Evolutionary conservation across 2,888 invertebrate species (phyloP), one percentile per base, ranked within the genome.

Genomic region (Orthosia gothica): DNA sequence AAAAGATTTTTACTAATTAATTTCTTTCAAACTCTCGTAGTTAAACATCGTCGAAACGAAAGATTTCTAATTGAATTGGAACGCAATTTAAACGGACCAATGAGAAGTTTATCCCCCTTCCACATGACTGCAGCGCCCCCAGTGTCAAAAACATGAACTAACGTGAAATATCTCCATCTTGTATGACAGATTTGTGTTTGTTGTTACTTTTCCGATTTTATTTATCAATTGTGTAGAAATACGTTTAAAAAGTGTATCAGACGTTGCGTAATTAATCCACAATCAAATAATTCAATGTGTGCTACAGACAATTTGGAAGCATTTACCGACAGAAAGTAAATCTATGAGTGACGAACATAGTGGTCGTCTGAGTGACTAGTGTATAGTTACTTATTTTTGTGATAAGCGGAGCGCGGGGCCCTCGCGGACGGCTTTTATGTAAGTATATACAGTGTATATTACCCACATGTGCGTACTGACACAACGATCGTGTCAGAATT

Each of bases 131-230:
- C 88, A 93, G 95, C 97, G 97, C 97, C 93, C 88, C 94, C 90
- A 71, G 95, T 94, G 97, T 91, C 85, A 91, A 90, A 93, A 94
- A 93, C 89, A 90, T 86, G 92, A 96, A 97, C 95, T 96, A 95
- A 91, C 92, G 93, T 95, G 95, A 96, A 97, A 96, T 97, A 97
- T 97, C 97, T 97, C 97, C 97, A 97, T 97, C 96, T 97, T 97
- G 96, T 95, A 94, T 97, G 97, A 95, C 97, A 97, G 97, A 97
- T 97, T 97, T 97, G 97, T 96, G 97, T 97, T 96, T 97, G 96
- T 97, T 96, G 95, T 94, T 95, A 93, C 91, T 95, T 94, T 95
- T 93, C 90, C 93, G 93, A 91, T 91, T 94, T 94, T 94, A 91
- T 86, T 90, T 88, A 88, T 88, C 87, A 93, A 94, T 92, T 94